Percentiles rank a stretch among this genome's conserved stretches.
These are phyloP conservation scores for Macroglossus sobrinus DNA, from an alignment of 2,113 vertebrate species.

Conservation along the genomic window DNA sequence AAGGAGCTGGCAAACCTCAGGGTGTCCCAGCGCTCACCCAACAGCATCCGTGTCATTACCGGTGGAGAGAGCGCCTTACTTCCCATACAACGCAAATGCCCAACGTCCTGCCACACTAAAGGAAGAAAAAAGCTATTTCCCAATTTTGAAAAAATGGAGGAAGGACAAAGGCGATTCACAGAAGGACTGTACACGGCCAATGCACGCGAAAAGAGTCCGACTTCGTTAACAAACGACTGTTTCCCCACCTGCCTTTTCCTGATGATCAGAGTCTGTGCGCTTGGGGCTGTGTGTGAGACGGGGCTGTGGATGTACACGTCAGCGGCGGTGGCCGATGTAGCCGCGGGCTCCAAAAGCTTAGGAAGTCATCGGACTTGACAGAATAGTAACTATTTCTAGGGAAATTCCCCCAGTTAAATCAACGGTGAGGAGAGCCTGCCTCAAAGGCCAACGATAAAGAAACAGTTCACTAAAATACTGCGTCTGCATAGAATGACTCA, in stretches of 20 bases:
- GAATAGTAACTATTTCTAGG: not conserved
- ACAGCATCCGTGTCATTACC: not conserved
- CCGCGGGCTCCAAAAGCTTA: not conserved
- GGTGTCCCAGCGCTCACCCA: not conserved
- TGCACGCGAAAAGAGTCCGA: not conserved
- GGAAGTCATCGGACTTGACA: not conserved
- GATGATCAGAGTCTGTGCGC: not conserved
- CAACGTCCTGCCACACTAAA: not conserved
- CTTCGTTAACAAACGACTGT: not conserved
- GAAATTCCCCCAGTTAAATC: not conserved
- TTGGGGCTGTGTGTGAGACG: not conserved
- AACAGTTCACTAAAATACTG: not conserved
- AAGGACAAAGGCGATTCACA: not conserved
- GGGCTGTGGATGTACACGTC: rapidly evolving
- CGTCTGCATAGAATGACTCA: not conserved
- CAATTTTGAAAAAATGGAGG: not conserved
- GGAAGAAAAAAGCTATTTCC: not conserved
- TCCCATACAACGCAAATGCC: not conserved
- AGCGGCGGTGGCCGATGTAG: too few relatives aligned
- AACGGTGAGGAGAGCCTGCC: not conserved
- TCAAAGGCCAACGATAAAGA: not conserved
- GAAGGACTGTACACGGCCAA: not conserved
- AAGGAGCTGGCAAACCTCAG: not conserved
- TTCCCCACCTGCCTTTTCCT: not conserved
- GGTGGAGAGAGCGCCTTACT: not conserved